Conservation (phyloP, 2,888 invertebrate genomes). For the Scaptomyza caliginosa region DNA sequence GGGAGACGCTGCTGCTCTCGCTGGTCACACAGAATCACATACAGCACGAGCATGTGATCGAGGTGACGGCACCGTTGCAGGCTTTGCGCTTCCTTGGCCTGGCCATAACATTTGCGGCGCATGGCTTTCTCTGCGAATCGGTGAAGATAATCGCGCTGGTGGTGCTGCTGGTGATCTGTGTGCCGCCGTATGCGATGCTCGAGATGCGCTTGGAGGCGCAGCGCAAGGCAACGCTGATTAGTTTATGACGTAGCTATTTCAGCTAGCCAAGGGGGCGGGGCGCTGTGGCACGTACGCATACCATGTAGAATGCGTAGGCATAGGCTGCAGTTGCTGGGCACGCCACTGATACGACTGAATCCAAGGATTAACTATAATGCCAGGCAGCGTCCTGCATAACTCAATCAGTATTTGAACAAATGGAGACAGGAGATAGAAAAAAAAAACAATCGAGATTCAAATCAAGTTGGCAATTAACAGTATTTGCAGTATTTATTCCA, state of each 20-base stretch:
- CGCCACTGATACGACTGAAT: conserved; percentile 7
- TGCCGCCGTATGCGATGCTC: conserved; percentile 83
- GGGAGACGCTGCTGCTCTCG: conserved; percentile 89
- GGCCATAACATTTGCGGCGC: conserved; percentile 87
- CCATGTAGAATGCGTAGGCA: conserved; percentile 73
- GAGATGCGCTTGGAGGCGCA: conserved; percentile 83
- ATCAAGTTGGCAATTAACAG: conserved; percentile 17
- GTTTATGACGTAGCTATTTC: conserved; percentile 84
- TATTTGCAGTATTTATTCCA: conserved; percentile 21
- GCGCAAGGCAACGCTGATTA: conserved; percentile 82
- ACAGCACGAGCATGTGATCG: conserved; percentile 81
- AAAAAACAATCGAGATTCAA: no score
- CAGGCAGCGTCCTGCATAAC: conserved; percentile 2
- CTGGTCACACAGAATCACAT: conserved; percentile 83
- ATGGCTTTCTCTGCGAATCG: conserved; percentile 86
- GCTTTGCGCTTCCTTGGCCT: conserved; percentile 87
- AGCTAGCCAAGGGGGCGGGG: conserved; percentile 82
- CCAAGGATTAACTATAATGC: neutral
- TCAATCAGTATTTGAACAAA: conserved; percentile 26
- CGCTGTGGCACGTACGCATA: conserved; percentile 79
- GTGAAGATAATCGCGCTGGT: conserved; percentile 83
- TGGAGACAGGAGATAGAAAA: neutral
- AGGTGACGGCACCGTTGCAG: conserved; percentile 85
- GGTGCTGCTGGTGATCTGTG: conserved; percentile 82
- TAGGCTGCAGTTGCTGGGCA: conserved; percentile 6